phyloP scores from a whole-genome alignment of 2,888 invertebrate species.

The Oscheius sp. region DNA sequence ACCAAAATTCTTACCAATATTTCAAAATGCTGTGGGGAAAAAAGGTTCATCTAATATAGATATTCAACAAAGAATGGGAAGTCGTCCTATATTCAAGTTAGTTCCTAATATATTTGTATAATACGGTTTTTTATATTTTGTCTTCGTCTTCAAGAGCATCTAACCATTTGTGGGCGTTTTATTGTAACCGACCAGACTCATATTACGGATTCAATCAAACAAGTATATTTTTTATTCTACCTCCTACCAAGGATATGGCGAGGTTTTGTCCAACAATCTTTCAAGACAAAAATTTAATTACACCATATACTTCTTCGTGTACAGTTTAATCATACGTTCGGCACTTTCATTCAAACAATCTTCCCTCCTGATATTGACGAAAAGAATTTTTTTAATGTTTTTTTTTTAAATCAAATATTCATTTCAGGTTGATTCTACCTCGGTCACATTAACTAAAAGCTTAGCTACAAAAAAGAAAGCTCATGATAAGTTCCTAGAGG shows the following conservation, averaged over 20 bases:
- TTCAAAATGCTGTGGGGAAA: slow-evolving; percentile 47
- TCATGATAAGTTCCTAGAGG: slow-evolving; percentile 33
- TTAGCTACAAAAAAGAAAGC: slow-evolving; percentile 23
- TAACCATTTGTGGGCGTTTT: slow-evolving; percentile 47
- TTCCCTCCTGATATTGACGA: too few relatives aligned
- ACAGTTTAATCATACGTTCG: too few relatives aligned
- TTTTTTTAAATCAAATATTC: too few relatives aligned
- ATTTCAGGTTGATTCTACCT: slow-evolving; percentile 18
- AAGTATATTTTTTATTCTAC: slow-evolving; percentile 3
- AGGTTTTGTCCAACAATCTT: too few relatives aligned
- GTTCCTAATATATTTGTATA: background rate
- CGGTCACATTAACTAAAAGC: background rate
- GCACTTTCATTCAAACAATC: too few relatives aligned
- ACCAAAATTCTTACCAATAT: slow-evolving; percentile 55
- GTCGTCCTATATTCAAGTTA: slow-evolving; percentile 42
- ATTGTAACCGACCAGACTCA: slow-evolving; percentile 52
- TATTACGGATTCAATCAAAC: slow-evolving; percentile 28
- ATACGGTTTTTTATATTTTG: slow-evolving; percentile 35
- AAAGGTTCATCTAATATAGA: slow-evolving; percentile 21
- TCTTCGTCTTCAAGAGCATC: slow-evolving; percentile 60
- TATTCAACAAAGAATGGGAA: slow-evolving; percentile 35
- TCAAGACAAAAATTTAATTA: too few relatives aligned
- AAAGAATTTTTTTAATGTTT: background rate
- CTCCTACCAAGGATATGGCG: too few relatives aligned
- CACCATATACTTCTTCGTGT: too few relatives aligned